Evolutionary conservation across 2,113 vertebrate species (phyloP), one percentile per base, ranked within the genome.

Genomic region (Pseudorectes ferrugineus): DNA sequence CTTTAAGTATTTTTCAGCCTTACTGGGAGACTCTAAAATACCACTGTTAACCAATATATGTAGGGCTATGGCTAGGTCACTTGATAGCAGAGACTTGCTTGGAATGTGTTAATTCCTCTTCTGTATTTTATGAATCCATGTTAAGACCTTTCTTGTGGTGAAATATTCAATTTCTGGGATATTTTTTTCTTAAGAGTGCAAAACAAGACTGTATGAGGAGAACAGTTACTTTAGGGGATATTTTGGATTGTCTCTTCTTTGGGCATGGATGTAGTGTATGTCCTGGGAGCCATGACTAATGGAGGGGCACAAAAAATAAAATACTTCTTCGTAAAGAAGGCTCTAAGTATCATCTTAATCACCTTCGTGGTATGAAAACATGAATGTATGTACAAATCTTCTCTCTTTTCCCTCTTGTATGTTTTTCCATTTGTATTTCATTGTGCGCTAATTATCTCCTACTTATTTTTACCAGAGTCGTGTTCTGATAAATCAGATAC

Each of bases 241-340:
- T 85, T 81, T 38, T 77, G 14, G 16, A n/a, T 24, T 23, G 14
- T 82, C 1, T 8, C 11, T 62, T 62, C 61, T 78, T 33, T 76
- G 17, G 40, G 16, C 46, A 9, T 43, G 12, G 12, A 28, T 19
- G 5, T 33, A 16, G 25, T 3, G 0, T 26, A 7, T 48, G 12
- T 65, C 11, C 4, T 29, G 9, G 38, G 42, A 76, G 24, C 11
- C 1, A 0, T 52, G 29, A 79, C 15, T 18, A 12, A 36, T 26
- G 26, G 36, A 90, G 42, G 3, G 14, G 3, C 1, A 19, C 33
- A 35, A 45, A 43, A 89, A 40, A 8, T 31, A 40, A 85, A 68
- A 15, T 38, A 16, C 10, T 54, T 9, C 6, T 31, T 38, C 68
- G 4, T 62, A 49, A 79, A 33, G 28, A 82, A 35, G 26, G 54